These are phyloP conservation scores for Sclerurus mexicanus DNA, from an alignment of 2,113 vertebrate genomes.

Conservation along the genomic window DNA sequence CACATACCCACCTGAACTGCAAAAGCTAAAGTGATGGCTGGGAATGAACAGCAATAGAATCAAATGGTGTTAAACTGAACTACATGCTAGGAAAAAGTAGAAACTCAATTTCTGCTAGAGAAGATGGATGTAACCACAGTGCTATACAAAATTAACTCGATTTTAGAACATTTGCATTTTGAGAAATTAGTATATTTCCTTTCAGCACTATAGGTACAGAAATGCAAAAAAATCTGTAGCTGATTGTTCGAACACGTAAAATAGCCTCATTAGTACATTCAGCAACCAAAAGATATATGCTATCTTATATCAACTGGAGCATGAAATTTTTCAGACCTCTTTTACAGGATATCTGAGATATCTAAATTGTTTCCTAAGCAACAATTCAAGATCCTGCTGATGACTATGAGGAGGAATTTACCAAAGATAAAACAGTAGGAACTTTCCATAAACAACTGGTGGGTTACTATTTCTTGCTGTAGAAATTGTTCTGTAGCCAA, in stretches of 20 bases:
- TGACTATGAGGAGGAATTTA: neutral
- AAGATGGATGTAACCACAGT: neutral
- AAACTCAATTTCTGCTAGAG: neutral
- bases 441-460: neutral
- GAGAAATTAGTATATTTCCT: neutral
- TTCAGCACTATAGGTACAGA: neutral
- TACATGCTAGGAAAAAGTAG: neutral
- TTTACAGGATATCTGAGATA: neutral
- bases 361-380: neutral
- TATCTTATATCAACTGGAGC: neutral
- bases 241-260: neutral
- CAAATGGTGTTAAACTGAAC: neutral
- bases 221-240: neutral
- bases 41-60: neutral
- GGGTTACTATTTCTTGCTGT: neutral
- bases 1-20: neutral
- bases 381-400: neutral
- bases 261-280: neutral
- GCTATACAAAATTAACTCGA: neutral
- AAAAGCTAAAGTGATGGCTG: neutral
- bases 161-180: neutral
- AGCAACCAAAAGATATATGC: neutral
- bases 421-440: neutral
- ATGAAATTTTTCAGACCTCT: neutral
- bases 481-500: neutral